Evolutionary conservation across 1,140 invertebrate genomes (phyloP).

Genomic region (Cylas formicarius): DNA sequence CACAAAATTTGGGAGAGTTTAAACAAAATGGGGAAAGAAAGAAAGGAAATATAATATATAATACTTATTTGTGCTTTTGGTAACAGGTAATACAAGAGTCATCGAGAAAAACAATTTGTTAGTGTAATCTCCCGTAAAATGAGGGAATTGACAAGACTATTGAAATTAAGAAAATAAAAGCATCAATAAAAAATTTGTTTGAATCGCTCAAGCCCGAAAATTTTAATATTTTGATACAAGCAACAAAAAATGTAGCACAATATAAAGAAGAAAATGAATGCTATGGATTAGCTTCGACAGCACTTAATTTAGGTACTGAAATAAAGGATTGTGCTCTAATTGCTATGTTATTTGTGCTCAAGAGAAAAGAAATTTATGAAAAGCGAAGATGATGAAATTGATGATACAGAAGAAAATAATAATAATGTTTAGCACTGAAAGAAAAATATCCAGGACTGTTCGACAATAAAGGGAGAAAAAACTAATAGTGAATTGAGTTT

Average conservation of each 20-base stretch:
- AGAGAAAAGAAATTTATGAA: too few relatives aligned
- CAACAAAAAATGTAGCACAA: constrained; percentile 6
- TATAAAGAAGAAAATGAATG: constrained; percentile 16
- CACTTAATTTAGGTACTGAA: constrained; percentile 22
- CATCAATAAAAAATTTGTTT: constrained; percentile 15
- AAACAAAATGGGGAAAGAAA: too few relatives aligned
- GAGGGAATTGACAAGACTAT: constrained; percentile 24
- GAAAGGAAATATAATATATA: constrained; percentile 23
- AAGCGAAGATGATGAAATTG: too few relatives aligned
- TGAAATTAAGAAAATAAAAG: constrained; percentile 19
- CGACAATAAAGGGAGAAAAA: too few relatives aligned
- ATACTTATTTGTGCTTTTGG: constrained; percentile 19
- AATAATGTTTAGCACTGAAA: too few relatives aligned
- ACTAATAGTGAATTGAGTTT: too few relatives aligned
- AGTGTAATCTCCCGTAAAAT: constrained; percentile 23
- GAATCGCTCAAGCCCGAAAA: too few relatives aligned
- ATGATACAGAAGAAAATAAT: too few relatives aligned
- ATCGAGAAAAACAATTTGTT: constrained; percentile 22
- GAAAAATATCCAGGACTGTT: too few relatives aligned
- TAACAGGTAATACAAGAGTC: constrained; percentile 13
- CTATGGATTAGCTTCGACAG: constrained; percentile 21
- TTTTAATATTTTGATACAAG: too few relatives aligned
- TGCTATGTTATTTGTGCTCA: too few relatives aligned
- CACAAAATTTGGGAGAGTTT: too few relatives aligned
- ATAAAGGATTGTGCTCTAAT: constrained; percentile 27